Conservation (phyloP, 92 coral and sea anemone genomes). For the Palythoa caribaeorum region DNA sequence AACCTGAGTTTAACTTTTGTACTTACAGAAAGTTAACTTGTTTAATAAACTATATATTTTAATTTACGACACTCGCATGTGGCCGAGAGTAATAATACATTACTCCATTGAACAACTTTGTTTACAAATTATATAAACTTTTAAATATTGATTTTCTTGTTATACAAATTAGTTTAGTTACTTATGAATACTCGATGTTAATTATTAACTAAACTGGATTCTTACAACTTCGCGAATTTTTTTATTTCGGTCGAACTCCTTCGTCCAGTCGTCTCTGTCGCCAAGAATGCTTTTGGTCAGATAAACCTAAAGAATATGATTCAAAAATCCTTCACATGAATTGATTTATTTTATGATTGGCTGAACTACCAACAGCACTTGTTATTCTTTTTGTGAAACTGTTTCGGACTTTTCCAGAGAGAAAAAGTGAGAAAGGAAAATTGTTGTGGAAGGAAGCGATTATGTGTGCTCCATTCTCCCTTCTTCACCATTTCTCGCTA, state of each 20-base stretch:
- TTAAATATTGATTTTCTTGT: background rate
- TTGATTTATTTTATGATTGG: background rate
- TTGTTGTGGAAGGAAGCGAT: too few relatives aligned
- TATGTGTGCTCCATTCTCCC: too few relatives aligned
- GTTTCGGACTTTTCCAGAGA: too few relatives aligned
- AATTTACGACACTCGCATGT: background rate
- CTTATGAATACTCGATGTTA: slow-evolving; percentile 25
- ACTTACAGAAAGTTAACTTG: background rate
- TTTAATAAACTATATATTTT: background rate
- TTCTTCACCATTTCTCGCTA: too few relatives aligned
- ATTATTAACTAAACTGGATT: slow-evolving; percentile 15
- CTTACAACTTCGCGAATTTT: slow-evolving; percentile 77
- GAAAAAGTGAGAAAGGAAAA: too few relatives aligned
- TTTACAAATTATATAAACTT: background rate
- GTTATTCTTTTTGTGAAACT: too few relatives aligned
- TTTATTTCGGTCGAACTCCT: slow-evolving; percentile 67
- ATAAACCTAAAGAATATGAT: slow-evolving; percentile 30
- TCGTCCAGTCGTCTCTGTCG: slow-evolving; percentile 58
- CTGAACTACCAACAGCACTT: background rate
- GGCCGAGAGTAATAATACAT: too few relatives aligned
- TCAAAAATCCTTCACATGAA: slow-evolving; percentile 29
- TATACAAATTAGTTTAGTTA: background rate
- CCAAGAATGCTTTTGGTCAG: slow-evolving; percentile 52
- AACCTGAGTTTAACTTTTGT: background rate
- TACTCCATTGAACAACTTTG: too few relatives aligned